phyloP scores from a whole-genome alignment of 2,888 invertebrate genomes.

The Volucella bombylans region DNA sequence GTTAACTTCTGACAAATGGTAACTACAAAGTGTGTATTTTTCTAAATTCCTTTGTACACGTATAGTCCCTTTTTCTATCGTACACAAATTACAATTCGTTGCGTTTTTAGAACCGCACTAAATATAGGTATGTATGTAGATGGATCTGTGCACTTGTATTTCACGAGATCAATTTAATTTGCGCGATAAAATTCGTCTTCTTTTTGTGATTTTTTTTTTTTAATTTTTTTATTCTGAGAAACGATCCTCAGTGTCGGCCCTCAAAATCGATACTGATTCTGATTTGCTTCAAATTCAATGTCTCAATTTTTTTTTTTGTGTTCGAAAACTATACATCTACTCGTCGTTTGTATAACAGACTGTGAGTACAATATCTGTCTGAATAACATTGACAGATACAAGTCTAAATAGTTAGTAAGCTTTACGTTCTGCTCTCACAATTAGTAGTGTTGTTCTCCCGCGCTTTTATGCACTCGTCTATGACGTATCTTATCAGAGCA shows the following conservation, averaged over 20 bases:
- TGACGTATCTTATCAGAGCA: conserved; percentile 61
- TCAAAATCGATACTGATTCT: conserved; percentile 70
- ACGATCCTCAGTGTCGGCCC: conserved; percentile 64
- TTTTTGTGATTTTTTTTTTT: not conserved
- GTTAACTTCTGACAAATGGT: not conserved
- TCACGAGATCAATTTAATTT: conserved; percentile 53
- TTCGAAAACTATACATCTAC: conserved; percentile 12
- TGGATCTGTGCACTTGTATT: conserved; percentile 20
- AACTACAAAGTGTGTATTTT: too few species aligned
- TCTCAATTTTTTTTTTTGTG: conserved; percentile 16
- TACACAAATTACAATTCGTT: not conserved
- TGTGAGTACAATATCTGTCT: not conserved
- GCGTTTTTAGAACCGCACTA: not conserved
- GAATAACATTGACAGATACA: not conserved
- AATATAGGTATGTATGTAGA: conserved; percentile 26
- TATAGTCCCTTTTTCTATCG: too few species aligned
- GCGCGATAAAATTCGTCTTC: conserved; percentile 5
- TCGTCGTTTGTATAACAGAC: conserved; percentile 13
- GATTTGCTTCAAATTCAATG: conserved; percentile 54
- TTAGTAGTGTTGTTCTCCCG: conserved; percentile 8
- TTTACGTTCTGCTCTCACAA: conserved; percentile 17
- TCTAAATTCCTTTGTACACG: too few species aligned
- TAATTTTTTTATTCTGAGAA: conserved; percentile 5
- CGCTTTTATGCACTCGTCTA: not conserved
- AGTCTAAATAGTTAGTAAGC: conserved; percentile 43